Conservation (phyloP, 92 coral and sea anemone genomes). For the Actinostola sp. region DNA sequence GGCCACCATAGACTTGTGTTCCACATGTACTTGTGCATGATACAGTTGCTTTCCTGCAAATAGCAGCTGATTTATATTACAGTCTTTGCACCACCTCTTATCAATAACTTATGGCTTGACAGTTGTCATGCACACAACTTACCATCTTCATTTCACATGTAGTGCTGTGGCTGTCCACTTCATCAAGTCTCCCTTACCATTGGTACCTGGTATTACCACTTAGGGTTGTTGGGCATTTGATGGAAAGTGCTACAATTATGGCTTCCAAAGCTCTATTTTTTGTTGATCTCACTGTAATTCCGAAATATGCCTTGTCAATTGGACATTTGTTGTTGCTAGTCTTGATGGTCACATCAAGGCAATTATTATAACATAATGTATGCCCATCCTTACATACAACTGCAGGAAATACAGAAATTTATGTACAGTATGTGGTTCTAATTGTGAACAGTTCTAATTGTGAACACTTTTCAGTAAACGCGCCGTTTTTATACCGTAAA, state of each 20-base stretch:
- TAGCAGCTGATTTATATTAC: not conserved
- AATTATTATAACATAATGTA: not conserved
- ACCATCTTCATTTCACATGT: not conserved
- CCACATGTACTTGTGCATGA: not conserved
- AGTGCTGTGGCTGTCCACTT: not conserved
- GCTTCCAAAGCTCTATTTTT: not conserved
- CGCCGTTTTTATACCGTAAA: too few species aligned
- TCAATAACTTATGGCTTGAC: not conserved
- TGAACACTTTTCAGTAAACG: too few species aligned
- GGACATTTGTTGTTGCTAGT: not conserved
- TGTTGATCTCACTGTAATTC: not conserved
- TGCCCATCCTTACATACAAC: not conserved
- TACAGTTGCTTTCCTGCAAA: not conserved
- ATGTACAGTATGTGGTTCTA: too few species aligned
- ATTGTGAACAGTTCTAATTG: too few species aligned
- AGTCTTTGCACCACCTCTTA: not conserved
- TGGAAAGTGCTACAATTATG: not conserved
- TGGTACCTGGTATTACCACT: not conserved
- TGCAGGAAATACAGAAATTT: not conserved
- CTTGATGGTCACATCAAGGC: not conserved
- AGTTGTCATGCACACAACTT: not conserved
- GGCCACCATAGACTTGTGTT: too few species aligned
- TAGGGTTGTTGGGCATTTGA: not conserved
- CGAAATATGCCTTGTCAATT: not conserved
- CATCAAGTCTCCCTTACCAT: not conserved